These are phyloP conservation scores for Odontesthes bonariensis DNA, from an alignment of 2,113 vertebrate genomes.

Conservation along the genomic window DNA sequence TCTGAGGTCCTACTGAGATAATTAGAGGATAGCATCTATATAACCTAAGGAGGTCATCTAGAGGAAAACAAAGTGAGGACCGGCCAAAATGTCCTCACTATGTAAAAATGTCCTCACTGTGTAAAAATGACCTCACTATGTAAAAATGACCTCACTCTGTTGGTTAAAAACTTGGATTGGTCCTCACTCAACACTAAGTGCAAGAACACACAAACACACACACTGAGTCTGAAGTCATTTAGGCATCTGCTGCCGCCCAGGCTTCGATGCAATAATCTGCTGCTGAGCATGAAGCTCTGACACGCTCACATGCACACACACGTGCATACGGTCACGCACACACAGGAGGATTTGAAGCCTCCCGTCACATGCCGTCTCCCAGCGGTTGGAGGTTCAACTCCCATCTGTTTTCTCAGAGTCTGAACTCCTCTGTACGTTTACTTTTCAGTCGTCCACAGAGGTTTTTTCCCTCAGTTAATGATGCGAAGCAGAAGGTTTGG, in stretches of 20 bases:
- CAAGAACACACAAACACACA: constrained; percentile 15
- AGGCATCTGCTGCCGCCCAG: constrained; percentile 36
- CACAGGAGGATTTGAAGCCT: background rate
- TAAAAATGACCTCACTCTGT: too few relatives aligned
- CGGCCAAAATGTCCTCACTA: too few relatives aligned
- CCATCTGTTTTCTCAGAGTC: constrained; percentile 1
- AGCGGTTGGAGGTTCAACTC: constrained; percentile 17
- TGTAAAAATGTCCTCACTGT: too few relatives aligned
- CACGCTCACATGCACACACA: background rate
- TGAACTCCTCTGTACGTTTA: constrained; percentile 14
- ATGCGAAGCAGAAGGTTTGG: background rate
- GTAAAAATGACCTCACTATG: too few relatives aligned
- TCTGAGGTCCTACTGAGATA: too few relatives aligned
- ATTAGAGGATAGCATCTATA: too few relatives aligned
- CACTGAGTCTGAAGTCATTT: constrained; percentile 37
- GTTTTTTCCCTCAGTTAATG: background rate
- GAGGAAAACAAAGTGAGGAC: too few relatives aligned
- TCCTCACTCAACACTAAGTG: too few relatives aligned
- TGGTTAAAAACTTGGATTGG: too few relatives aligned
- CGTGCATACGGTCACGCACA: background rate
- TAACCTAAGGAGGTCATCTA: too few relatives aligned
- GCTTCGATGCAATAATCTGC: constrained; percentile 47
- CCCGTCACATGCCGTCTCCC: background rate
- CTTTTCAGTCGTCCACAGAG: constrained; percentile 18
- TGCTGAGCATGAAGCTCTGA: constrained; percentile 33